A percentile compares a stretch with the other conserved stretches of the same genome.
phyloP scores from a whole-genome alignment of 2,113 vertebrate species.

The Ptilorrhoa leucosticta region DNA sequence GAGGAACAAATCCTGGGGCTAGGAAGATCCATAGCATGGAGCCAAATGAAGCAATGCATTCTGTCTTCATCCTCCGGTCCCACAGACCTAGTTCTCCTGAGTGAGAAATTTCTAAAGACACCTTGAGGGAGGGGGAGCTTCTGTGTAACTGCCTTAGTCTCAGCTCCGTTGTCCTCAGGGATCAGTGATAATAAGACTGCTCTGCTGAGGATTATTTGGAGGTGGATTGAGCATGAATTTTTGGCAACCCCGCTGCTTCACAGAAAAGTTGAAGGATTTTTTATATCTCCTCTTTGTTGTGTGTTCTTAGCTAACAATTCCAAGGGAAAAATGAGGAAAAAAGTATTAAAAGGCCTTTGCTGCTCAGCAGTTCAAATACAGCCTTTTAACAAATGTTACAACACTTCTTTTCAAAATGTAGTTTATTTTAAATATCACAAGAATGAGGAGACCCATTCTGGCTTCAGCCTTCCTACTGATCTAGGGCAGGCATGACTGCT shows the following conservation, averaged over 20 bases:
- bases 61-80: background rate
- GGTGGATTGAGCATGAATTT: background rate
- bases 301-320: background rate
- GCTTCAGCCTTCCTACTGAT: background rate
- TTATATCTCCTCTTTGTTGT: background rate
- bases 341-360: background rate
- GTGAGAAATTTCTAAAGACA: background rate
- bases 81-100: background rate
- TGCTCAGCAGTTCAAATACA: background rate
- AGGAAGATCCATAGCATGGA: background rate
- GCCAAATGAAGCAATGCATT: conserved; percentile 12
- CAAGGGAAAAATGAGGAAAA: background rate
- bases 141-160: background rate
- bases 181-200: background rate
- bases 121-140: background rate
- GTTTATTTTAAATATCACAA: background rate
- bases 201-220: background rate
- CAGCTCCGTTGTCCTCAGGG: background rate
- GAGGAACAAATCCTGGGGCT: conserved; percentile 28
- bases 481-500: background rate
- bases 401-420: background rate
- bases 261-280: background rate
- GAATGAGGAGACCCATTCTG: background rate
- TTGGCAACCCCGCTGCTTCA: background rate
- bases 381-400: background rate